A percentile compares a stretch with the other conserved stretches of the same genome.
phyloP scores from a whole-genome alignment of 2,797 vertebrate genomes.

The Erpetoichthys calabaricus region DNA sequence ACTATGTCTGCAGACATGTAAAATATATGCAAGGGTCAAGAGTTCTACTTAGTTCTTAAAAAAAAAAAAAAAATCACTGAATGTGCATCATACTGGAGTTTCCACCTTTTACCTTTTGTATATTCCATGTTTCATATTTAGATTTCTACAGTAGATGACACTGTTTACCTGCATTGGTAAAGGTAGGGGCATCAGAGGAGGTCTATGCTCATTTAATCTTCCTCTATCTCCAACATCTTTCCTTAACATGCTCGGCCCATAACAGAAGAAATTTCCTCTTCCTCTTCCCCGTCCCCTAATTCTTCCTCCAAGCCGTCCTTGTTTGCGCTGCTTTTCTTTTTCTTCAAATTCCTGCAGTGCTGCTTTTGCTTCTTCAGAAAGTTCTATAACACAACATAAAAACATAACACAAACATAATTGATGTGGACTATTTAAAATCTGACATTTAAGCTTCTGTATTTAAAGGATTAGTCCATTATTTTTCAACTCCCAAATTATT shows the following conservation, averaged over 20 bases:
- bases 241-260: constrained; percentile 60
- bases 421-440: constrained; percentile 17
- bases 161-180: constrained; percentile 65
- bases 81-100: too few relatives aligned
- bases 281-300: constrained; percentile 49
- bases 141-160: too few relatives aligned
- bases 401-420: neutral
- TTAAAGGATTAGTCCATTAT: constrained; percentile 23
- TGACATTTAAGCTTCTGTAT: constrained; percentile 8
- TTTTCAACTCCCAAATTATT: constrained; percentile 14
- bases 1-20: too few relatives aligned
- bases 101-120: too few relatives aligned
- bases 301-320: constrained; percentile 61
- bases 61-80: too few relatives aligned
- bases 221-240: constrained; percentile 56
- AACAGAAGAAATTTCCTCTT: constrained; percentile 35
- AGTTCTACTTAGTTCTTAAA: too few relatives aligned
- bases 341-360: constrained; percentile 82
- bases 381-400: constrained; percentile 45
- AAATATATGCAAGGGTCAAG: too few relatives aligned
- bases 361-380: constrained; percentile 92
- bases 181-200: constrained; percentile 62
- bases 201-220: constrained; percentile 71
- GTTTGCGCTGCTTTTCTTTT: constrained; percentile 72
- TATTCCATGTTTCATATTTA: too few relatives aligned